These are phyloP conservation scores for Cyphomyrus discorhynchus DNA, from an alignment of 2,113 vertebrate species.

Conservation along the genomic window DNA sequence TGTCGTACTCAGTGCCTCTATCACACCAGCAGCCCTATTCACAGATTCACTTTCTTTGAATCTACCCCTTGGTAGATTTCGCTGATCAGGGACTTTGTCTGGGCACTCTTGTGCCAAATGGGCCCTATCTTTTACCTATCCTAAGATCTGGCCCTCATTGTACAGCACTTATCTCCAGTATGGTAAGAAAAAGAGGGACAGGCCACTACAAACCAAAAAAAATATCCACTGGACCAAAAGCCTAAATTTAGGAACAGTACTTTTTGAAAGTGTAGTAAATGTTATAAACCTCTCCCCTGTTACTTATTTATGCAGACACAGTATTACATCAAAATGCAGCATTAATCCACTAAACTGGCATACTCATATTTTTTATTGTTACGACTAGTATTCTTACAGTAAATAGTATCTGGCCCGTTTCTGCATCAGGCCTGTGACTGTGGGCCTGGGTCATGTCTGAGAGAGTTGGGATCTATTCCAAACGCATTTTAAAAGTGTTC, in stretches of 20 bases:
- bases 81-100: neutral
- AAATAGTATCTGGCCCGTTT: neutral
- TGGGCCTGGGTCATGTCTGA: neutral
- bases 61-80: neutral
- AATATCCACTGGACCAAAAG: neutral
- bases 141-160: neutral
- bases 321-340: neutral
- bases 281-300: neutral
- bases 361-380: neutral
- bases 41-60: no score
- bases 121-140: neutral
- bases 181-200: neutral
- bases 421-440: neutral
- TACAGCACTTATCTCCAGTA: neutral
- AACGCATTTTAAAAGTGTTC: neutral
- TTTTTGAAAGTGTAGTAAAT: neutral
- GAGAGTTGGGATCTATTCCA: neutral
- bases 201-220: neutral
- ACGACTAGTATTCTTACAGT: neutral
- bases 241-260: neutral
- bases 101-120: neutral
- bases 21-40: neutral
- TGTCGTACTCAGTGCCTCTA: neutral
- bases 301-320: neutral
- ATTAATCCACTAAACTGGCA: neutral